phyloP scores from a whole-genome alignment of 2,888 invertebrate genomes.

The Pterobdella sp. region DNA sequence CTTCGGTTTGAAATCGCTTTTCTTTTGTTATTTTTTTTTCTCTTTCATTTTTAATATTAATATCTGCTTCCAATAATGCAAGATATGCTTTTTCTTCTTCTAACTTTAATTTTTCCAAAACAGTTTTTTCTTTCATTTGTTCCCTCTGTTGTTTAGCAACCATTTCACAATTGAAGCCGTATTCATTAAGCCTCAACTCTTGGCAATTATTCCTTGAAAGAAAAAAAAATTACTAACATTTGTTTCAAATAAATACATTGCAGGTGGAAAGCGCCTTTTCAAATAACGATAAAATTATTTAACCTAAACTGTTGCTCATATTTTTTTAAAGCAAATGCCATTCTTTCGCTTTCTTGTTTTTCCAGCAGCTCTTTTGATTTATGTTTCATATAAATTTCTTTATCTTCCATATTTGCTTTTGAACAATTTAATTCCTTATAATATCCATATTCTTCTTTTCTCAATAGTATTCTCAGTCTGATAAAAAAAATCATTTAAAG shows the following conservation, averaged over 20 bases:
- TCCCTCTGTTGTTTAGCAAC: slow-evolving; percentile 47
- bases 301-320: slow-evolving; percentile 51
- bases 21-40: slow-evolving; percentile 47
- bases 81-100: slow-evolving; percentile 48
- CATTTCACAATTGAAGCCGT: slow-evolving; percentile 47
- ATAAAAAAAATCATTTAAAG: slow-evolving; percentile 8
- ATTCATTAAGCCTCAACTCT: slow-evolving; percentile 47
- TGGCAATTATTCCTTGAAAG: slow-evolving; percentile 47
- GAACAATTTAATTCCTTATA: slow-evolving; percentile 45
- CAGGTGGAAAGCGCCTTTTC: not conserved
- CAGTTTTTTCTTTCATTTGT: slow-evolving; percentile 38
- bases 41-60: slow-evolving; percentile 45
- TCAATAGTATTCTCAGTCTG: slow-evolving; percentile 44
- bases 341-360: slow-evolving; percentile 46
- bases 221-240: not conserved
- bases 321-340: slow-evolving; percentile 48
- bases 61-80: slow-evolving; percentile 48
- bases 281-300: not conserved
- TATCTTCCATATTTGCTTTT: slow-evolving; percentile 48
- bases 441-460: slow-evolving; percentile 44
- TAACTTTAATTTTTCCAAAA: slow-evolving; percentile 26
- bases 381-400: slow-evolving; percentile 50
- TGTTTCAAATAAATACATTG: not conserved
- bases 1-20: slow-evolving; percentile 44
- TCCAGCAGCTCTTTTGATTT: slow-evolving; percentile 48